A percentile compares a stretch with the other conserved stretches of the same genome.
phyloP scores from a whole-genome alignment of 2,888 invertebrate species.

The Cryptocephalus moraei region DNA sequence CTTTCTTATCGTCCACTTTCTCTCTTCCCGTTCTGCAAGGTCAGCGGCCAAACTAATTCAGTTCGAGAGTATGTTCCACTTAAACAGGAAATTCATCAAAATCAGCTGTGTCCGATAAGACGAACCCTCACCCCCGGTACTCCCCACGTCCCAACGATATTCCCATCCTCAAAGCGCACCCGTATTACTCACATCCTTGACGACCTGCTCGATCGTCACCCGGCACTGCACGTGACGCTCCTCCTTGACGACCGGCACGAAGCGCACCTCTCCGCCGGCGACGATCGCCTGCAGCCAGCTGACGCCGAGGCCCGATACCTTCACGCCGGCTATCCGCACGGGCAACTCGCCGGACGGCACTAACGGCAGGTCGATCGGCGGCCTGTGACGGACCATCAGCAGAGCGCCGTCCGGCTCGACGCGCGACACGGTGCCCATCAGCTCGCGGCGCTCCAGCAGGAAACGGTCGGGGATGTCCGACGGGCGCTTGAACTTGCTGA shows the following conservation, averaged over 20 bases:
- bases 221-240: constrained; percentile 39
- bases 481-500: constrained; percentile 35
- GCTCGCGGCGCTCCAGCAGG: constrained; percentile 30
- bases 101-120: too few species aligned
- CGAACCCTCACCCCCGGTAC: too few species aligned
- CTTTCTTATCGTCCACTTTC: too few species aligned
- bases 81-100: too few species aligned
- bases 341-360: constrained; percentile 34
- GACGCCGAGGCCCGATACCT: constrained; percentile 40
- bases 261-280: constrained; percentile 33
- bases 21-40: too few species aligned
- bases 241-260: constrained; percentile 35
- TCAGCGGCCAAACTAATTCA: too few species aligned
- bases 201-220: constrained; percentile 30
- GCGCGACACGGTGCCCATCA: constrained; percentile 34
- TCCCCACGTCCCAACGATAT: too few species aligned
- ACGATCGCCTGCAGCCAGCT: constrained; percentile 39
- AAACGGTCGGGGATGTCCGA: constrained; percentile 36
- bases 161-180: too few species aligned
- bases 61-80: too few species aligned
- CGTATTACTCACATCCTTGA: constrained; percentile 26
- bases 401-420: constrained; percentile 35
- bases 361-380: constrained; percentile 29
- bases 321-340: constrained; percentile 43
- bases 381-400: constrained; percentile 37